phyloP scores from a whole-genome alignment of 2,888 invertebrate genomes.

The Diarsia brunnea region DNA sequence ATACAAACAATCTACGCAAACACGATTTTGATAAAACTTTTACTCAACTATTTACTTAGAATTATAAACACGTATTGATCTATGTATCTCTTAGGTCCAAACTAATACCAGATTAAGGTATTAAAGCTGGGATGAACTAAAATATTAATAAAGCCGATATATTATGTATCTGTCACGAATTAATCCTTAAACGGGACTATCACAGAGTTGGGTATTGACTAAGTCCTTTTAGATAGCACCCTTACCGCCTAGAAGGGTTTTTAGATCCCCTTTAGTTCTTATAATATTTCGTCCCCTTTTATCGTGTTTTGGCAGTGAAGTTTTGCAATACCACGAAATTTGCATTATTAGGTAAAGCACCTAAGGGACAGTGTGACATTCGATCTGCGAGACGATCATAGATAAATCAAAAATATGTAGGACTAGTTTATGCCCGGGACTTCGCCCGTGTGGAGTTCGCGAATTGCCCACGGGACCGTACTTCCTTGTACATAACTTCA shows the following conservation, averaged over 20 bases:
- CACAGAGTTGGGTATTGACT: constrained; percentile 16
- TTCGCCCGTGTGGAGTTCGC: background rate
- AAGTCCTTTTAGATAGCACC: constrained; percentile 7
- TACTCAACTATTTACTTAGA: constrained; percentile 24
- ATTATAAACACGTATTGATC: constrained; percentile 32
- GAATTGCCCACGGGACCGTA: background rate
- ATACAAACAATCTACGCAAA: background rate
- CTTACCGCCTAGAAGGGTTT: background rate
- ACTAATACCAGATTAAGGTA: constrained; percentile 36
- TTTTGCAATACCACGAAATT: constrained; percentile 10
- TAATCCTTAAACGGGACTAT: constrained; percentile 29
- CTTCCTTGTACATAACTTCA: background rate
- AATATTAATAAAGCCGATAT: constrained; percentile 36
- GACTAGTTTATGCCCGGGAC: background rate
- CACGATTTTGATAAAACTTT: constrained; percentile 1
- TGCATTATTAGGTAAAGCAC: background rate
- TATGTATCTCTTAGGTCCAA: constrained; percentile 32
- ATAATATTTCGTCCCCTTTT: constrained; percentile 14
- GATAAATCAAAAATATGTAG: background rate
- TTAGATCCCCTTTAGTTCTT: constrained; percentile 10
- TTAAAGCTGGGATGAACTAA: constrained; percentile 24
- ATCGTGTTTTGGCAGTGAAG: constrained; percentile 19
- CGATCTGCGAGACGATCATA: background rate
- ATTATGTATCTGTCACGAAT: constrained; percentile 33
- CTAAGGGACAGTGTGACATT: background rate